Evolutionary conservation across 2,797 vertebrate species (phyloP), one percentile per base, ranked within the genome.

Genomic region (Centroberyx gerrardi): DNA sequence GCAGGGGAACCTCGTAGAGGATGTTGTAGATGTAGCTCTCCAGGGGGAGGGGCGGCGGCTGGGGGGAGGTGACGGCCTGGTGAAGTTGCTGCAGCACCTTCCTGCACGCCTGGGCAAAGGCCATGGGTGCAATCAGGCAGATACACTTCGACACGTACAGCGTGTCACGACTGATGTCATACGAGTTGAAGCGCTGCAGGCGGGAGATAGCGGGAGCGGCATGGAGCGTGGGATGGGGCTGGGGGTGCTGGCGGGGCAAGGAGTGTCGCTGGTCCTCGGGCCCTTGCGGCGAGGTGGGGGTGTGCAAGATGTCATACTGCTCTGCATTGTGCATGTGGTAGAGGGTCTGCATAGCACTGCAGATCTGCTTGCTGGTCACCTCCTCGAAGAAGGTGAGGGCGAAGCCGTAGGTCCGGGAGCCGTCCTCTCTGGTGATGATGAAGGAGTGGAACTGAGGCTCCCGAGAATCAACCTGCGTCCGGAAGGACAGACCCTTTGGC

Each of bases 241-340:
- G 97, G 0, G 96, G 89, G 68, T 92, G 94, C 70, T 92, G 93
- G 74, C 91, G 90, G 86, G 91, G 90, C 42, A 95, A 92, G 75
- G 92, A 48, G 92, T 93, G 91, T 72, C 94, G 87, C 87, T 88
- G 94, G 74, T 94, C 95, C 67, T 91, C 92, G 3, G 93, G 95
- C 81, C 90, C 90, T 68, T 75, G 94, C 42, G 93, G 95, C 0
- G 92, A 85, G 42, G 91, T 90, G 77, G 95, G 93, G 40, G 94
- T 92, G 88, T 96, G 97, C 81, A 98, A 94, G 88, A 98, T 97
- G 93, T 99, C 96, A 68, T 97, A 98, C 89, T 95, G 95, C 82
- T 99, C 98, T 7, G 98, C 98, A 6, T 99, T 99, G 96, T 99
- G 98, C 98, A 99, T 99, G 87, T 99, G 98, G 89, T 99, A 99